Base-by-base conservation (phyloP, 2,888 invertebrate species). In the Eupithecia centaureata region DNA sequence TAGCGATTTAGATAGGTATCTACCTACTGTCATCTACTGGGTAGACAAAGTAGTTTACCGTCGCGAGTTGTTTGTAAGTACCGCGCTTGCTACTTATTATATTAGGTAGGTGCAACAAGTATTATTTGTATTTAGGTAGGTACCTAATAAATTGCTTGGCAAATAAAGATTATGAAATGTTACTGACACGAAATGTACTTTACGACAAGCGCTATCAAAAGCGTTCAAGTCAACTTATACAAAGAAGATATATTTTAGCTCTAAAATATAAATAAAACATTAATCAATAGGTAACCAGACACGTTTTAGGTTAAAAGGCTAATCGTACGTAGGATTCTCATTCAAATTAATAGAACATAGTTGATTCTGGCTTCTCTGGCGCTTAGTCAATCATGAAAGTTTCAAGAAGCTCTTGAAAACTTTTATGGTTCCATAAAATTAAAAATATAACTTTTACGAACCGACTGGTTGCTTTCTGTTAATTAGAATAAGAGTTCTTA, bases 121-220 rank as follows among this genome's bases (percentile, higher is more conserved):
- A 74, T 77, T 78, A 73, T 75, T 73, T 74, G 76, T 78, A 81
- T 77, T n/a, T n/a, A n/a, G n/a, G n/a, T n/a, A n/a, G n/a, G n/a
- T n/a, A n/a, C n/a, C n/a, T n/a, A n/a, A n/a, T n/a, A n/a, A 76
- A 73, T 74, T 78, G 33, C 56, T 38, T 18, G 42, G 73, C 74
- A 74, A 76, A 77, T 75, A 72, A 70, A 79, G 77, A 79, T 81
- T 76, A 77, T 73, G 58, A 76, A 42, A 61, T 75, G 78, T 74
- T 71, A 72, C 69, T 76, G 76, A 74, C 74, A 68, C 65, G 63
- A 74, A 78, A 71, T 78, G 67, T 77, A 76, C 78, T 77, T 65
- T 71, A 68, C 76, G 71, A 66, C 71, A 72, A 61, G 57, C 67
- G 62, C 70, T 73, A 76, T 77, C 66, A 74, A 68, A 5, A n/a